Evolutionary conservation across 2,797 vertebrate species (phyloP), one percentile per base, ranked within the genome.

Genomic region (Sebastes oblongus): DNA sequence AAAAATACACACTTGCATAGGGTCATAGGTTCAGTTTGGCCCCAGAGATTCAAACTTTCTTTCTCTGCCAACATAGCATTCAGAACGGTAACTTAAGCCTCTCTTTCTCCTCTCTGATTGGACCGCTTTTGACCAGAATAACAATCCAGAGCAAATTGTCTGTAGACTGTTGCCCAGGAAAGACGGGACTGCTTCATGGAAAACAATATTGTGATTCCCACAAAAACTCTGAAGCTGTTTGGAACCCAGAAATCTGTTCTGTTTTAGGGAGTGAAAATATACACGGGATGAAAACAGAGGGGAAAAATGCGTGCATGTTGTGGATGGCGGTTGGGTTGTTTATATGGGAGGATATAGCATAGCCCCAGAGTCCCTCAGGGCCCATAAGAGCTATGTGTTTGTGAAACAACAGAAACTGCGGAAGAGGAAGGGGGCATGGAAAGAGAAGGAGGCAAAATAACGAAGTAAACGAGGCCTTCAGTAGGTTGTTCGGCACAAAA

Each of bases 301-400:
- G 74, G 72, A 79, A 80, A 86, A 89, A 85, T 90, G 84, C n/a
- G 4, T 86, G 83, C 75, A 50, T 91, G 86, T 89, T 91, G 89
- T 90, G 87, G 84, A 88, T 83, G 83, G 84, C 13, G 85, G 91
- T 93, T 67, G 74, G 84, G 54, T 91, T 92, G 91, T 93, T 95
- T 92, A 92, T 91, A 93, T 88, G 89, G 83, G 88, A 91, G 90
- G 91, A 92, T 91, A 91, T 91, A 92, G 81, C 91, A 89, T 91
- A 83, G 88, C 82, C 78, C 81, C 56, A 66, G 66, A 75, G 78
- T 92, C 92, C 92, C 91, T 85, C 73, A 25, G 89, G 91, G 66
- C 85, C 87, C 74, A 75, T 90, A 90, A 90, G 83, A 90, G 84
- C 84, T 80, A 64, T 80, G 86, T 89, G 91, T 92, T 93, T 91